Evolutionary conservation across 2,797 vertebrate species (phyloP).

Genomic region (Pangasius macronema): DNA sequence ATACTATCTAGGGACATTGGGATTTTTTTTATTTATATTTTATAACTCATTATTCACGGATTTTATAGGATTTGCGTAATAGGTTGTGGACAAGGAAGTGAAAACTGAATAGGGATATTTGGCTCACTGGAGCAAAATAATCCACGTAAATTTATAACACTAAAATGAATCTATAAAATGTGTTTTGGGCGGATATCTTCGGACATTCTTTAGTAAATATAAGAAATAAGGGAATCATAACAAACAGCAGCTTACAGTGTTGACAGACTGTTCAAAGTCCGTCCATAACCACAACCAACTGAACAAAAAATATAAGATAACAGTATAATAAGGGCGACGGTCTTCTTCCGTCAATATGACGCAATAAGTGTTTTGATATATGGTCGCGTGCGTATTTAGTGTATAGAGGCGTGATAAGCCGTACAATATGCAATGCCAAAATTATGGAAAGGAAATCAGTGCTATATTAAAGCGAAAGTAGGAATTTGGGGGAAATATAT

Average conservation of each 20-base stretch:
- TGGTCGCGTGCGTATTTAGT: background rate
- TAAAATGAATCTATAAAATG: background rate
- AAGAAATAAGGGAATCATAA: background rate
- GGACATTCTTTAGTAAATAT: background rate
- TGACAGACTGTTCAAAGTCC: slow-evolving; percentile 5
- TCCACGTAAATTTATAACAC: no score
- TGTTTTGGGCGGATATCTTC: background rate
- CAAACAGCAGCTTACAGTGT: background rate
- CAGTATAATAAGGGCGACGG: background rate
- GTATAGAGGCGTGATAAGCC: background rate
- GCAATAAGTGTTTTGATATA: background rate
- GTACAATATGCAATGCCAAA: background rate
- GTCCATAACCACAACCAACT: background rate
- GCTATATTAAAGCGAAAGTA: background rate
- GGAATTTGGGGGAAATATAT: no score
- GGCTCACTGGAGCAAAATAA: background rate
- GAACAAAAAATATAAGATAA: background rate
- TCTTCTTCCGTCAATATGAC: background rate
- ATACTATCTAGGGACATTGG: background rate
- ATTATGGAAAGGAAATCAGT: background rate
- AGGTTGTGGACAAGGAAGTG: background rate
- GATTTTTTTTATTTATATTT: background rate
- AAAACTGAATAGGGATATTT: background rate
- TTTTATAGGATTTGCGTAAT: background rate
- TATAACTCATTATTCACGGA: background rate